Base-by-base conservation (phyloP, 2,797 vertebrate genomes). In the Xerus rutilus region DNA sequence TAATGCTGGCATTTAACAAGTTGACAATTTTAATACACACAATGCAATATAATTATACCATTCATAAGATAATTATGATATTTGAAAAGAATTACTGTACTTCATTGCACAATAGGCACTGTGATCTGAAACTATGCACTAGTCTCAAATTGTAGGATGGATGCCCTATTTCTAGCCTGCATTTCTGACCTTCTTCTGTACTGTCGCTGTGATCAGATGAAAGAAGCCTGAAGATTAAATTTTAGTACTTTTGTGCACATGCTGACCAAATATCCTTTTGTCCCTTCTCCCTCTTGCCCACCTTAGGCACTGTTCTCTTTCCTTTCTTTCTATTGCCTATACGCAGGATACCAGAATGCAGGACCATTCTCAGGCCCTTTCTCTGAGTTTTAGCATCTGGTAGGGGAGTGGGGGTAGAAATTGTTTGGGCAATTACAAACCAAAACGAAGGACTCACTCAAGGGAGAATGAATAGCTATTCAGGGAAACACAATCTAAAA, bases 1-100 rank as follows among this genome's bases (percentile, higher is more conserved):
- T 90, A 96, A 94, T 93, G 39, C 92, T 97, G 84, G 83, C 67
- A 87, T 49, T 93, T 89, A 84, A 94, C 45, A 89, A 81, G 76
- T 6, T 81, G 43, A 86, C 54, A 89, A 18, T 91, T 93, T 94
- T 78, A 84, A 52, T 52, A 81, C 18, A 88, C 45, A 78, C 17
- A 57, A 73, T 95, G 57, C 4, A 79, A 54, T 94, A 21, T 89
- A 93, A 97, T 92, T 96, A 73, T 11, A 86, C 65, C 70, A 90
- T 88, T 97, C 74, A 62, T 89, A 79, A 84, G 67, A 67, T 91
- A 92, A 96, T 97, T 94, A 84, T 18, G 57, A 74, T 87, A 82
- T 69, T 90, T 89, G 86, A 13, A 86, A 92, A 91, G 45, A 93
- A 79, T 72, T n/a, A 18, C 62, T 35, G 9, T 21, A 62, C 78